Evolutionary conservation across 2,113 vertebrate genomes (phyloP), one percentile per base, ranked within the genome.

Genomic region (Misgurnus anguillicaudatus): DNA sequence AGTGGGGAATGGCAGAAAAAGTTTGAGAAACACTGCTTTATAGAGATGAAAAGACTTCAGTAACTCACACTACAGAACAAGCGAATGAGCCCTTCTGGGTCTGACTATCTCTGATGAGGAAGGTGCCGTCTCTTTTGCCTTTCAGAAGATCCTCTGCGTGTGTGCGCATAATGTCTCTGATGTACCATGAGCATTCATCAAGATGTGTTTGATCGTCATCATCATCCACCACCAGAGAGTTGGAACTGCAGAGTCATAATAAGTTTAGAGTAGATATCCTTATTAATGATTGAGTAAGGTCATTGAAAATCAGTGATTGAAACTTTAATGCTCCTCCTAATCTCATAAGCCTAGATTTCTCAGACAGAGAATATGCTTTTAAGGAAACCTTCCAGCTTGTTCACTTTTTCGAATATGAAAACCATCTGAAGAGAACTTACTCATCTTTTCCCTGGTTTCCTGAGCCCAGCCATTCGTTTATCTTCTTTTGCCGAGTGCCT

Each of bases 91-190:
- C 74, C 97, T 99, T 83, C 96, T 97, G 4, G 94, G 93, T 80
- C 98, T 99, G 90, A 92, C 98, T 99, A 82, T 99, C 97, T 81
- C 98, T 94, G 76, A 99, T 95, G 63, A 99, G 96, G 89, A 99
- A 99, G 84, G 98, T 99, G 89, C 97, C 97, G 21, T 99, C 96
- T 68, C 94, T 89, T 79, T 98, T 98, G 84, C 95, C 95, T 13
- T 96, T 93, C 42, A 99, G 86, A 0, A 99, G 89, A 45, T 92
- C 96, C 88, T 99, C 98, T 0, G 97, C 98, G 88, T 98, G 94
- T 72, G 89, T 92, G 63, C 98, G 91, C 51, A 97, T 97, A 87
- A 99, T 97, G 89, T 97, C 98, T 31, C 96, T 96, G 6, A 99
- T 94, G 4, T 96, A 98, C 97, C 98, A 99, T 0, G 94, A 93